Base-by-base conservation (phyloP, 2,113 vertebrate genomes). In the Gasterosteus aculeatus region DNA sequence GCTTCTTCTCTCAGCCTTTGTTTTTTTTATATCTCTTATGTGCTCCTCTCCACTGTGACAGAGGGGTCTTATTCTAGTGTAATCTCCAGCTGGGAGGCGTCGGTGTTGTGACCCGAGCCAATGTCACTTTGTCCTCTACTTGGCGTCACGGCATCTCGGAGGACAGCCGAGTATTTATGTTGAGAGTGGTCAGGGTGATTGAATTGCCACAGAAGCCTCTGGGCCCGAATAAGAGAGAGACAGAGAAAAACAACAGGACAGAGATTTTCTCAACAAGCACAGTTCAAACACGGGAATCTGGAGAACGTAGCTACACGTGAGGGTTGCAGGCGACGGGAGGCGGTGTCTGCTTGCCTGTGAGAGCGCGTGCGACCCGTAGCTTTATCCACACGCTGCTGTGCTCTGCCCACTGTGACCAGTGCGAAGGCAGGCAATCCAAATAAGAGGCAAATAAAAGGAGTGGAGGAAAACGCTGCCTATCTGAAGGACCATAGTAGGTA, bases 271-370 rank as follows among this genome's bases (percentile, higher is more conserved):
- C 83, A 84, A 82, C 77, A 77, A 88, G 72, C 38, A 39, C 77
- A 77, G 66, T 75, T 87, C 78, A 80, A 83, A 90, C 82, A 84
- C 75, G 78, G 75, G 88, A 85, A 87, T 90, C 85, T 78, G 82
- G 79, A 90, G 81, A 67, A 75, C 75, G 66, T 38, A 77, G 58
- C 41, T 73, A 74, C 75, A 85, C 72, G 72, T 64, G 54, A 7
- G 18, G 51, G 66, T 63, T 77, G 70, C 22, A 63, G 77, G 85
- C 75, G 16, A 47, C 42, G 29, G 78, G 79, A 84, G 72, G 69
- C 63, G 68, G 56, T 35, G 75, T 82, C 75, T 75, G 72, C 51
- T 22, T 67, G 64, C 54, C 60, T 65, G 69, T 19, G 41, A 64
- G 67, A 69, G 70, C 47, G 68, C 35, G 60, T 75, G 74, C 56